Conservation (phyloP, 2,797 vertebrate genomes). For the Enteromius radiatus region DNA sequence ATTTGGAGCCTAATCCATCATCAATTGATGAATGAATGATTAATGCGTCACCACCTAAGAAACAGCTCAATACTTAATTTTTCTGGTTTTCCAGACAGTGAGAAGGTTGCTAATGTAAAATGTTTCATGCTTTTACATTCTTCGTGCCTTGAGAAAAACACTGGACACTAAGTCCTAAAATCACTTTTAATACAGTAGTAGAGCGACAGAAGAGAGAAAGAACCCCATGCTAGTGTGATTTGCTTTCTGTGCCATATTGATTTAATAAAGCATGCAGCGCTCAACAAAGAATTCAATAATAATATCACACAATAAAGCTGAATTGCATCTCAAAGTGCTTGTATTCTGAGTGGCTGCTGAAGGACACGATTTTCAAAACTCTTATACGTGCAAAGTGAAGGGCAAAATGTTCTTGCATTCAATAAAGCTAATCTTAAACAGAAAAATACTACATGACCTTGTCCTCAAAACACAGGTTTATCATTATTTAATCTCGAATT, state of each 20-base stretch:
- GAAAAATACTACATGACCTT: not conserved
- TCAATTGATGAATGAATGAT: not conserved
- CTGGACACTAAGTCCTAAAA: not conserved
- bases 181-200: not conserved
- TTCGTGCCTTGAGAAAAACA: not conserved
- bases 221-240: not conserved
- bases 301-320: slow-evolving; percentile 8
- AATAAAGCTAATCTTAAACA: not conserved
- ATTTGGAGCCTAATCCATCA: not conserved
- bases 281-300: slow-evolving; percentile 1
- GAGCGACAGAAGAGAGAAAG: not conserved
- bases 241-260: slow-evolving; percentile 10
- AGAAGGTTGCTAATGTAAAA: not conserved
- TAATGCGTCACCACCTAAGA: not conserved
- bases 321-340: slow-evolving; percentile 7
- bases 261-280: not conserved
- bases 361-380: slow-evolving; percentile 11
- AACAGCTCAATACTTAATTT: not conserved
- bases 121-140: not conserved
- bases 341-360: slow-evolving; percentile 3
- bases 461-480: not conserved
- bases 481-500: not conserved
- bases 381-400: not conserved
- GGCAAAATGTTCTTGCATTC: not conserved
- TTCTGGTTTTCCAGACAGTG: slow-evolving; percentile 1